phyloP scores from a whole-genome alignment of 1,140 invertebrate species.

The Penaeus chinensis region DNA sequence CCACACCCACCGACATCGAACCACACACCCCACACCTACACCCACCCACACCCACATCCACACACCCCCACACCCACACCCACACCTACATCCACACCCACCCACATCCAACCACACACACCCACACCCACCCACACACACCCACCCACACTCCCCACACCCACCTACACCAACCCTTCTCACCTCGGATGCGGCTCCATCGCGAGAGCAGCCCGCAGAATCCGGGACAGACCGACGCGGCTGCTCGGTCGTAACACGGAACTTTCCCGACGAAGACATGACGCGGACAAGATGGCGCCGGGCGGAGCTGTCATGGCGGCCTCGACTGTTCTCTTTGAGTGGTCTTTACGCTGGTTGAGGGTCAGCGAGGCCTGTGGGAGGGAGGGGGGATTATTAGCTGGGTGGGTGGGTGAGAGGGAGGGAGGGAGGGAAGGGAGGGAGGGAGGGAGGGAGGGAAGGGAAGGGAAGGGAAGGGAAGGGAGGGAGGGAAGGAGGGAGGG shows the following conservation, averaged over 20 bases:
- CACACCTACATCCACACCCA: background rate
- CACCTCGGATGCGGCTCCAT: slow-evolving; percentile 68
- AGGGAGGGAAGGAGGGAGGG: background rate
- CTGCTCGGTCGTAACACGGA: slow-evolving; percentile 68
- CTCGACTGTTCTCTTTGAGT: slow-evolving; percentile 67
- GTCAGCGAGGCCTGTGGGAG: slow-evolving; percentile 63
- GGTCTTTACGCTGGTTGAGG: slow-evolving; percentile 68
- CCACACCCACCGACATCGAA: too few species aligned
- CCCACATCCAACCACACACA: background rate
- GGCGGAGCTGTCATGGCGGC: slow-evolving; percentile 65
- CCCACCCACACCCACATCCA: too few species aligned
- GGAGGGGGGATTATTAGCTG: background rate
- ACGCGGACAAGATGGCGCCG: slow-evolving; percentile 67
- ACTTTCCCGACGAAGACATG: slow-evolving; percentile 65
- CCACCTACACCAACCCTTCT: background rate
- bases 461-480: background rate
- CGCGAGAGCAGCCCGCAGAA: slow-evolving; percentile 66
- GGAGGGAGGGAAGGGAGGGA: background rate
- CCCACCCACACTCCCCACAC: too few species aligned
- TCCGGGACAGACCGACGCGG: slow-evolving; percentile 66
- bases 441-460: too few species aligned
- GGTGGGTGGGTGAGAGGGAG: background rate
- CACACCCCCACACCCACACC: too few species aligned
- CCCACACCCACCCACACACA: background rate
- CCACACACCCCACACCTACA: too few species aligned